Conservation (phyloP, 2,113 vertebrate genomes). For the Mungos mungo region DNA sequence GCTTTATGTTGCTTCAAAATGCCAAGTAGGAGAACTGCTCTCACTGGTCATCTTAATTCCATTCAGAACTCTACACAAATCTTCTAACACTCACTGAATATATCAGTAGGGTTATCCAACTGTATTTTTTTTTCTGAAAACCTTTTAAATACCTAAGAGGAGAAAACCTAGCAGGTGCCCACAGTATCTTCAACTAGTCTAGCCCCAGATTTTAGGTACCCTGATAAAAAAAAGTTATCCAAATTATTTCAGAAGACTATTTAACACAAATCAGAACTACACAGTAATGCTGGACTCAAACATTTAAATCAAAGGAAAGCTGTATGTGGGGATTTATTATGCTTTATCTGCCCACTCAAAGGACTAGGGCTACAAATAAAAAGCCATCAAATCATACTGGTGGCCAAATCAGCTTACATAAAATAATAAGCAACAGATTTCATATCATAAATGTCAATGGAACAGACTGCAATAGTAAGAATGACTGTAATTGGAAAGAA, state of each 20-base stretch:
- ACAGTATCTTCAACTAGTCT: neutral
- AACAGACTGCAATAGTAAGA: constrained; percentile 46
- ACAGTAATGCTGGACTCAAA: neutral
- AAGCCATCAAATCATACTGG: constrained; percentile 60
- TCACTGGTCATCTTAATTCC: constrained; percentile 37
- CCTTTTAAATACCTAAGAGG: constrained; percentile 27
- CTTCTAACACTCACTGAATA: neutral
- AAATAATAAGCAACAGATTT: constrained; percentile 74
- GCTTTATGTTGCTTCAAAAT: constrained; percentile 39
- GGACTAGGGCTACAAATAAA: constrained; percentile 32
- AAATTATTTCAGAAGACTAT: constrained; percentile 38
- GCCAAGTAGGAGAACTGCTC: constrained; percentile 10
- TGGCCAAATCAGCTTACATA: constrained; percentile 50
- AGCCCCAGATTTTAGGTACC: neutral
- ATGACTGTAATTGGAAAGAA: constrained; percentile 55
- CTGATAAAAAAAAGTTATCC: constrained; percentile 60
- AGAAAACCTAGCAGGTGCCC: neutral
- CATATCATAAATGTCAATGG: constrained; percentile 64
- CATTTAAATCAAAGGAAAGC: constrained; percentile 29
- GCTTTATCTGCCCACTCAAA: constrained; percentile 57
- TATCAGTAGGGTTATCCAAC: neutral
- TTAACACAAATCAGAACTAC: constrained; percentile 53
- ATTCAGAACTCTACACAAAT: constrained; percentile 32
- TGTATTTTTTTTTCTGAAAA: neutral
- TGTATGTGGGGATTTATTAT: constrained; percentile 43